Conservation (phyloP, 1,140 invertebrate genomes). For the Caenorhabditis briggsae region DNA sequence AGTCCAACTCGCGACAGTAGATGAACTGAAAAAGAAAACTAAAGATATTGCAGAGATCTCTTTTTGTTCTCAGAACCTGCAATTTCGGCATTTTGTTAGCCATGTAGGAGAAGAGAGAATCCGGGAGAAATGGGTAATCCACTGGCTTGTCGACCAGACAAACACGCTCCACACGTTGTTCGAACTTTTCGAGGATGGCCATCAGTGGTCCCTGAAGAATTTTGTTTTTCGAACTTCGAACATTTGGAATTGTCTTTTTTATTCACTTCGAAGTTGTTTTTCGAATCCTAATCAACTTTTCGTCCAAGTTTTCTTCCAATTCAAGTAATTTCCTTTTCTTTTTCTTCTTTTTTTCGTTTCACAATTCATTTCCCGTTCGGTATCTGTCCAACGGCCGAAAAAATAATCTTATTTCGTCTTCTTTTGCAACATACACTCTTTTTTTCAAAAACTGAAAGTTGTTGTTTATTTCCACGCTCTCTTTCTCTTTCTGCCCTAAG, state of each 20-base stretch:
- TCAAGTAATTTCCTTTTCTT: constrained; percentile 5
- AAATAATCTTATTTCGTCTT: constrained; percentile 29
- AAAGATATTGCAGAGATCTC: background rate
- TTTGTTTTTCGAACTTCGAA: constrained; percentile 8
- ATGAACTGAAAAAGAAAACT: constrained; percentile 74
- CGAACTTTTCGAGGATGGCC: constrained; percentile 66
- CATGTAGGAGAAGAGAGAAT: constrained; percentile 74
- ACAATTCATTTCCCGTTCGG: constrained; percentile 27
- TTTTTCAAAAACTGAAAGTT: background rate
- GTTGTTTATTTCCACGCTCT: background rate
- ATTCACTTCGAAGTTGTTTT: background rate
- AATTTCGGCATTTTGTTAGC: constrained; percentile 73
- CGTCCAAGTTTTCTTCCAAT: background rate
- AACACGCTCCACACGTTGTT: constrained; percentile 66
- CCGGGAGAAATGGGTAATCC: constrained; percentile 76
- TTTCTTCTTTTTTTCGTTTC: background rate
- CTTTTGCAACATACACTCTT: background rate
- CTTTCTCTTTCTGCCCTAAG: background rate
- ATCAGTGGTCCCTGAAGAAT: constrained; percentile 65
- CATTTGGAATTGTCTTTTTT: background rate
- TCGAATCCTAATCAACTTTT: constrained; percentile 25
- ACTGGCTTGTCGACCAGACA: constrained; percentile 76
- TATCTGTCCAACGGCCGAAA: background rate
- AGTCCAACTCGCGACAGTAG: constrained; percentile 76
- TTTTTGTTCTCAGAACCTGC: constrained; percentile 66